Conservation (phyloP, 2,797 vertebrate genomes). For the Iguana delicatissima region DNA sequence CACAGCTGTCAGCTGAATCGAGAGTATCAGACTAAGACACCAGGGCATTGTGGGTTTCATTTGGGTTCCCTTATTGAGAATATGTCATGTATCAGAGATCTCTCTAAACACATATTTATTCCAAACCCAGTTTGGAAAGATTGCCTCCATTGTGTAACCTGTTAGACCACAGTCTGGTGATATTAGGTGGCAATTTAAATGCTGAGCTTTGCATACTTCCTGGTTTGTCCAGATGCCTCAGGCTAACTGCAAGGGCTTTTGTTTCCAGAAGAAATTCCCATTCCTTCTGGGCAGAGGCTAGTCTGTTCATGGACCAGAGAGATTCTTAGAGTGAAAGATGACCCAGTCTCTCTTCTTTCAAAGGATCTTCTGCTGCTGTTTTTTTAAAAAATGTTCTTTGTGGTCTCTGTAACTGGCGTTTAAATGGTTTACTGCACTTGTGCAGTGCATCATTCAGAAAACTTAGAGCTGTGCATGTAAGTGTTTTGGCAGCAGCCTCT, state of each 20-base stretch:
- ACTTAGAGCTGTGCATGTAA: no score
- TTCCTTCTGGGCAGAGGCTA: neutral
- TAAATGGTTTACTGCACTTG: no score
- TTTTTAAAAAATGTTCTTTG: neutral
- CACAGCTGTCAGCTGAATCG: neutral
- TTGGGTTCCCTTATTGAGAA: neutral
- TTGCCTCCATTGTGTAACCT: neutral
- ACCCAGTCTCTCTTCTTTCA: neutral
- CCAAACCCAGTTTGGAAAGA: neutral
- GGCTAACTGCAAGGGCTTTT: neutral
- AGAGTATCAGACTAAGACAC: no score
- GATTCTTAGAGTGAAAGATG: neutral
- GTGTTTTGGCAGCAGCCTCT: no score
- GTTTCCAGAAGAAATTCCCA: neutral
- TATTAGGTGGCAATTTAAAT: neutral
- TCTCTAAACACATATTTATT: neutral
- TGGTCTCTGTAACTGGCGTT: no score
- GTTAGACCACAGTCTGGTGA: neutral
- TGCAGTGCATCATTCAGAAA: no score
- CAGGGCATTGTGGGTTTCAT: no score
- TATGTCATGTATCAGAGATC: neutral
- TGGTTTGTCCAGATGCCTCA: neutral
- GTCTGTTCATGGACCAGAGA: neutral
- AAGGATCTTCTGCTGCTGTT: neutral
- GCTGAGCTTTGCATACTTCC: neutral